A percentile compares a stretch with the other conserved stretches of the same genome.
Evolutionary conservation across 1,140 invertebrate genomes (phyloP).

Genomic region (Colletes latitarsis): DNA sequence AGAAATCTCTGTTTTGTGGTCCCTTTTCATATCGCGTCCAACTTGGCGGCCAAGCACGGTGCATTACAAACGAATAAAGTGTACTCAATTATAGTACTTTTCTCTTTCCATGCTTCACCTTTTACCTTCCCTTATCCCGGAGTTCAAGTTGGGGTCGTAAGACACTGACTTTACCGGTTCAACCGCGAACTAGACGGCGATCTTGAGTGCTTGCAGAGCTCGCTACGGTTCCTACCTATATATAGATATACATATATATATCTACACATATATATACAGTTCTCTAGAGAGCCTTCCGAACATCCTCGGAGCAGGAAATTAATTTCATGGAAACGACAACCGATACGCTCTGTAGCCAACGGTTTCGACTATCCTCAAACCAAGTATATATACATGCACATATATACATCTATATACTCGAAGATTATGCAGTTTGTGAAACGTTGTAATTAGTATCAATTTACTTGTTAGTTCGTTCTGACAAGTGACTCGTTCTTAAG

Average conservation of each 20-base stretch:
- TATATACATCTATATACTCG: background rate
- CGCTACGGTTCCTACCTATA: constrained; percentile 35
- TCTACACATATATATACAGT: constrained; percentile 35
- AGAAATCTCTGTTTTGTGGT: background rate
- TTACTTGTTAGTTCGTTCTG: background rate
- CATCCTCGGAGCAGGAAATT: constrained; percentile 59
- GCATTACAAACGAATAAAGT: constrained; percentile 8
- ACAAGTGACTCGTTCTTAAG: background rate
- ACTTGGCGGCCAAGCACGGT: background rate
- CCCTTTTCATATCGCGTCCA: background rate
- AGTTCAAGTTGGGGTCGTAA: constrained; percentile 56
- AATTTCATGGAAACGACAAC: constrained; percentile 58
- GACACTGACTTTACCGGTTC: constrained; percentile 65
- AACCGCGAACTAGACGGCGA: constrained; percentile 61
- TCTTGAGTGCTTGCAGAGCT: constrained; percentile 60
- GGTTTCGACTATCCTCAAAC: background rate
- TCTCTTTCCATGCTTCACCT: constrained; percentile 11
- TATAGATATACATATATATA: no score
- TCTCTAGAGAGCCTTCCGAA: constrained; percentile 56
- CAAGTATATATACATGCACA: background rate
- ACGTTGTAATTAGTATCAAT: background rate
- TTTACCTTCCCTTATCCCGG: constrained; percentile 29
- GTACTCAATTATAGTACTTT: constrained; percentile 31
- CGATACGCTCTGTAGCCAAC: constrained; percentile 33
- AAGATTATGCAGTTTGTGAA: constrained; percentile 4